These are phyloP conservation scores for Chloroclystis v-ata DNA, from an alignment of 2,888 invertebrate species.

Conservation along the genomic window DNA sequence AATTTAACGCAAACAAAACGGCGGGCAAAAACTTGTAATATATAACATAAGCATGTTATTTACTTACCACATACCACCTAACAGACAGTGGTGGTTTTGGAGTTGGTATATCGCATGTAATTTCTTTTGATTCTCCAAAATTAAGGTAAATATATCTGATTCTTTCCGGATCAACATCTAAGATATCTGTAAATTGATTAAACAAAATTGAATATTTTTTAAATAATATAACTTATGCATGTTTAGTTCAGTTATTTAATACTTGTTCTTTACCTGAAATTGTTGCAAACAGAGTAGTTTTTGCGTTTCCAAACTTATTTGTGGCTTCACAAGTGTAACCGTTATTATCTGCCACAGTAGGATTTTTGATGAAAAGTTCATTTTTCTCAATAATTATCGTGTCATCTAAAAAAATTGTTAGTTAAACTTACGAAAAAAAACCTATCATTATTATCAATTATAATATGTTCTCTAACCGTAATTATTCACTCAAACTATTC, in stretches of 20 bases:
- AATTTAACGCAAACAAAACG: too few relatives aligned
- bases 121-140: conserved; percentile 8
- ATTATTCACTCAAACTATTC: too few relatives aligned
- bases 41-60: too few relatives aligned
- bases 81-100: conserved; percentile 8
- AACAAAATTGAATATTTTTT: too few relatives aligned
- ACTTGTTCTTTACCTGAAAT: conserved; percentile 16
- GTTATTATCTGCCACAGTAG: conserved; percentile 15
- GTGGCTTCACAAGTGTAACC: conserved; percentile 26
- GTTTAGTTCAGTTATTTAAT: background rate
- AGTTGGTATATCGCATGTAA: conserved; percentile 15
- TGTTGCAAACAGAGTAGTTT: conserved; percentile 9
- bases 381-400: conserved; percentile 19
- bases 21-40: too few relatives aligned
- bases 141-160: conserved; percentile 6
- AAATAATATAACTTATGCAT: background rate
- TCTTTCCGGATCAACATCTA: background rate
- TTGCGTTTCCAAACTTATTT: conserved; percentile 23
- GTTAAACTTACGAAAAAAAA: too few relatives aligned
- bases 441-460: too few relatives aligned
- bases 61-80: conserved; percentile 28
- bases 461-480: too few relatives aligned
- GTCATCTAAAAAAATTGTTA: conserved; percentile 20
- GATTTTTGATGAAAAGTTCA: conserved; percentile 24
- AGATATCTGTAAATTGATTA: conserved; percentile 11